Percentiles rank a stretch among this genome's conserved stretches.
phyloP scores from a whole-genome alignment of 2,888 invertebrate genomes.

The Hypomecis atomaria region DNA sequence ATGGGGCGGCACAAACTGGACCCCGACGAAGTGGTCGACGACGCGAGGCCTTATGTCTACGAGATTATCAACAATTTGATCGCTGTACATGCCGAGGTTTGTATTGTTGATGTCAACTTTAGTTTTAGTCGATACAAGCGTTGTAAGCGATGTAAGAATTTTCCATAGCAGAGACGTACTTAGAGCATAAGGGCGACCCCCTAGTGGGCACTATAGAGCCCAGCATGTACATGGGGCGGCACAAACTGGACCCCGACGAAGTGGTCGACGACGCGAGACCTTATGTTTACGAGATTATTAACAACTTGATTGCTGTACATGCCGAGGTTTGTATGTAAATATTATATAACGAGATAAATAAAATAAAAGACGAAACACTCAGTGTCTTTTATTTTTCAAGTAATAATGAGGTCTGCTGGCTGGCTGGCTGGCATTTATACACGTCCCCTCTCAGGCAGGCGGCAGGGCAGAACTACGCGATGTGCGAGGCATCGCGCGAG shows the following conservation, averaged over 20 bases:
- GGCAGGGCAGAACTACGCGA: too few relatives aligned
- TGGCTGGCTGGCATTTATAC: too few relatives aligned
- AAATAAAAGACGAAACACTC: too few relatives aligned
- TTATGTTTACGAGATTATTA: conserved; percentile 95
- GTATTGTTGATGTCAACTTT: conserved; percentile 73
- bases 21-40: conserved; percentile 89
- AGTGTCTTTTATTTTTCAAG: too few relatives aligned
- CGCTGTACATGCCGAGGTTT: conserved; percentile 90
- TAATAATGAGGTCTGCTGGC: too few relatives aligned
- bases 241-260: conserved; percentile 92
- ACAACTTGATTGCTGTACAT: conserved; percentile 91
- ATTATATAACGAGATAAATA: too few relatives aligned
- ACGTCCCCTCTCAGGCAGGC: too few relatives aligned
- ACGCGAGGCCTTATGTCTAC: conserved; percentile 94
- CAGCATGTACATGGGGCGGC: conserved; percentile 96
- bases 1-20: conserved; percentile 95
- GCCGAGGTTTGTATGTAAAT: conserved; percentile 86
- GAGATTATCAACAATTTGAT: conserved; percentile 93
- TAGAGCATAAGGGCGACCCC: conserved; percentile 96
- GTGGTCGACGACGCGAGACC: conserved; percentile 91
- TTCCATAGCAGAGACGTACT: conserved; percentile 90
- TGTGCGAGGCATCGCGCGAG: too few relatives aligned
- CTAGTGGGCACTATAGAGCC: conserved; percentile 98
- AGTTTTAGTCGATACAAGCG: conserved; percentile 89
- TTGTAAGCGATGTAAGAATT: conserved; percentile 87